These are phyloP conservation scores for Pitta sordida DNA, from an alignment of 2,113 vertebrate species.

Conservation along the genomic window DNA sequence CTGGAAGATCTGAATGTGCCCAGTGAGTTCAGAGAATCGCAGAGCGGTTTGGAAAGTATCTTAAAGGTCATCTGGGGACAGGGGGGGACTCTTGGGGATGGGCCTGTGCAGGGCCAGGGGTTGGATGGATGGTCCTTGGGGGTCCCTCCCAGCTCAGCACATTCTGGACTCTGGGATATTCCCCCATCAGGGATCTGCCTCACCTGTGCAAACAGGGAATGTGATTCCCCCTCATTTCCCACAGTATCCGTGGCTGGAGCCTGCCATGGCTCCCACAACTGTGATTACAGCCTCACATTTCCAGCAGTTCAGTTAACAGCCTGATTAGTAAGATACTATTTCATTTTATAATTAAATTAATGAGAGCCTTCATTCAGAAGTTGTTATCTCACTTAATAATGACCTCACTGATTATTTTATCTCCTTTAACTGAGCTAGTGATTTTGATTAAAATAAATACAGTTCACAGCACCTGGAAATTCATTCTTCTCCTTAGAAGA, in stretches of 20 bases:
- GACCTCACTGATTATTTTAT: constrained; percentile 79
- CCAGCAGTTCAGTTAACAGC: constrained; percentile 69
- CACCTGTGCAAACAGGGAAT: rapidly evolving
- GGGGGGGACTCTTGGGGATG: background rate
- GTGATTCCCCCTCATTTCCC: background rate
- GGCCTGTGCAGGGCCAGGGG: background rate
- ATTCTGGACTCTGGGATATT: background rate
- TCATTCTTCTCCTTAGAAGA: constrained; percentile 69
- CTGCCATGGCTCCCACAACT: background rate
- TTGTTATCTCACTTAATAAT: constrained; percentile 80
- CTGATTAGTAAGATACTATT: constrained; percentile 76
- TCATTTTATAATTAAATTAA: constrained; percentile 80
- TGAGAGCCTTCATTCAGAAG: constrained; percentile 79
- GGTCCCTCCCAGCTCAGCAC: background rate
- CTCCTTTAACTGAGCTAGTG: constrained; percentile 75
- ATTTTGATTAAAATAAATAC: constrained; percentile 82
- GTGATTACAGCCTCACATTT: constrained; percentile 71
- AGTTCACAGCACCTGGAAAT: constrained; percentile 77
- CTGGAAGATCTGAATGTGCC: background rate
- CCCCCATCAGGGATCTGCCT: rapidly evolving
- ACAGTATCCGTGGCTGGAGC: background rate
- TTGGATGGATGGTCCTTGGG: too few species aligned
- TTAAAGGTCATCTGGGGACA: background rate
- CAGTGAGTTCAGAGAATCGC: background rate
- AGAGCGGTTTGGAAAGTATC: rapidly evolving